These are phyloP conservation scores for Zaprionus bogoriensis DNA, from an alignment of 2,888 invertebrate genomes.

Conservation along the genomic window DNA sequence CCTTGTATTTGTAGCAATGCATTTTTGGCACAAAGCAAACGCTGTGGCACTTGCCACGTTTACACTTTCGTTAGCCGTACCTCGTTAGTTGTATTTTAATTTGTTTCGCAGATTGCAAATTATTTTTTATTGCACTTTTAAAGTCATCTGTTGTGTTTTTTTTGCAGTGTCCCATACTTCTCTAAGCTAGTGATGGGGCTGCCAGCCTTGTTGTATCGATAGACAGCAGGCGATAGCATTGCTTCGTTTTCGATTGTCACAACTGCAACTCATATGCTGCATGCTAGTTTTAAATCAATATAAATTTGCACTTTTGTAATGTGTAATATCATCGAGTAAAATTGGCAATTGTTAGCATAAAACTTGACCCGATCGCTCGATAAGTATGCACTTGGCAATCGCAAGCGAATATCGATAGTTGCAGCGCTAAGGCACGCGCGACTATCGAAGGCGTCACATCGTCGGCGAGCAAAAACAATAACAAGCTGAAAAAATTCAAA, in stretches of 20 bases:
- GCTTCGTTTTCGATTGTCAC: not conserved
- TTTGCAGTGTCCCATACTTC: constrained; percentile 20
- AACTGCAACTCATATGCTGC: not conserved
- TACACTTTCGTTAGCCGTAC: constrained; percentile 24
- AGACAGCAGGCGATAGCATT: not conserved
- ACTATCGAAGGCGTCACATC: constrained; percentile 9
- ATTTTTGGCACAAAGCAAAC: not conserved
- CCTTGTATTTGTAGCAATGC: not conserved
- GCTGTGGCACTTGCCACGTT: constrained; percentile 34
- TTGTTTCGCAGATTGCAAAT: constrained; percentile 19
- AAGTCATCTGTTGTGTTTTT: constrained; percentile 20
- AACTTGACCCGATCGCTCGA: not conserved
- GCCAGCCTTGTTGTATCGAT: constrained; percentile 10
- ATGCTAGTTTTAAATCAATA: too few species aligned
- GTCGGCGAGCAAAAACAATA: not conserved
- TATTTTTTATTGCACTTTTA: constrained; percentile 38
- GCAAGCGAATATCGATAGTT: constrained; percentile 9
- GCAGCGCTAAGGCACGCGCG: not conserved
- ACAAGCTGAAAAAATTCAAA: constrained; percentile 13
- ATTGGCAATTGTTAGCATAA: too few species aligned
- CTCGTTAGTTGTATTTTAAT: constrained; percentile 25
- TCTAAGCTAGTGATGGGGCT: constrained; percentile 17
- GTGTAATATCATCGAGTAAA: too few species aligned
- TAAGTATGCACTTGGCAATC: not conserved
- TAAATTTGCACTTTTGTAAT: too few species aligned